phyloP scores from a whole-genome alignment of 2,888 invertebrate genomes.

The Nomada goodeniana region DNA sequence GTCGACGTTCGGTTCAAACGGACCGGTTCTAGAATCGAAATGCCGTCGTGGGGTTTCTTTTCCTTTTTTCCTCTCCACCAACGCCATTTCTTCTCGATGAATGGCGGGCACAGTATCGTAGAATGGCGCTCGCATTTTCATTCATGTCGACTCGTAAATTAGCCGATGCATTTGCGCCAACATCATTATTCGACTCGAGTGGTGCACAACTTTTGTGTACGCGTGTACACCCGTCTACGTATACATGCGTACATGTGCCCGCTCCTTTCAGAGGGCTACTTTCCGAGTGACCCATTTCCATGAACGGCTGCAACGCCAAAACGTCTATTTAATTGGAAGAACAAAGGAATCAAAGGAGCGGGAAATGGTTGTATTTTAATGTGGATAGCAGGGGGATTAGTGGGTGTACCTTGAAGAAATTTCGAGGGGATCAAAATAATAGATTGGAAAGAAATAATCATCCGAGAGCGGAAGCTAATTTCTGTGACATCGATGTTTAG shows the following conservation, averaged over 20 bases:
- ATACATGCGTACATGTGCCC: not conserved
- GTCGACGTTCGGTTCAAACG: too few species aligned
- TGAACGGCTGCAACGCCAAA: not conserved
- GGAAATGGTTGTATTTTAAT: too few species aligned
- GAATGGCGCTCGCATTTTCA: constrained; percentile 8
- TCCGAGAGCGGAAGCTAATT: not conserved
- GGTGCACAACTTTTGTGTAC: not conserved
- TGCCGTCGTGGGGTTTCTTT: not conserved
- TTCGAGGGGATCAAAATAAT: not conserved
- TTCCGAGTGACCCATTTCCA: constrained; percentile 11
- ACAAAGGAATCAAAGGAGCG: not conserved
- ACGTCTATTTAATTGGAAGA: constrained; percentile 14
- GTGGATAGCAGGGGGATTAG: too few species aligned
- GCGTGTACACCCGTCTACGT: not conserved
- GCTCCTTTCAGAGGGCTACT: not conserved
- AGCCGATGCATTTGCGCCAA: constrained; percentile 10
- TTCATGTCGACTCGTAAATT: constrained; percentile 8
- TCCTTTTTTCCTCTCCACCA: not conserved
- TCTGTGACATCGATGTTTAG: not conserved
- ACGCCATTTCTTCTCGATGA: constrained; percentile 1
- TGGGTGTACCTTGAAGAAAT: not conserved
- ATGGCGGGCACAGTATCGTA: not conserved
- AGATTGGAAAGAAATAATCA: not conserved
- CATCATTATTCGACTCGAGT: constrained; percentile 15
- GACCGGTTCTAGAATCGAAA: not conserved